Evolutionary conservation across 2,888 invertebrate species (phyloP), one percentile per base, ranked within the genome.

Genomic region (Dinocampus coccinellae): DNA sequence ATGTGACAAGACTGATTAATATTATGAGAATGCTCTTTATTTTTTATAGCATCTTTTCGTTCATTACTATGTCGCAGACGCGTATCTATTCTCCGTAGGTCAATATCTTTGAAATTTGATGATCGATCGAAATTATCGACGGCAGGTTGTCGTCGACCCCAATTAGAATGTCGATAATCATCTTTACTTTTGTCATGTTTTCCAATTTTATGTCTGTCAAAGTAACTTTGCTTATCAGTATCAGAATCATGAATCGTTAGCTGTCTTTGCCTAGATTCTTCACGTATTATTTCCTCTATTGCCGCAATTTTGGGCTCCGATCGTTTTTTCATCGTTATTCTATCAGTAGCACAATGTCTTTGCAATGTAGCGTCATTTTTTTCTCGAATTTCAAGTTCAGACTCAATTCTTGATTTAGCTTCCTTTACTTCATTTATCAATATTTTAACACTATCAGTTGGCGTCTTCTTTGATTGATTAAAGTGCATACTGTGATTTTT

Each of bases 201-300:
- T n/a, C 34, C 52, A 20, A n/a, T n/a, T n/a, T 64, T 53, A 57
- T 26, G 33, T 20, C 13, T 24, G n/a, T 52, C 52, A 20, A 16
- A 16, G 52, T 60, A 26, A 9, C 16, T 24, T 36, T 29, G 52
- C 3, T 33, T n/a, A 16, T 29, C 65, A 36, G 13, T 9, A 11
- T 13, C 13, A 24, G 11, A 24, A 13, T 11, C 78, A 72, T 78
- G 79, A 69, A 79, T 77, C 67, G 80, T 75, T 71, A 84, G 73
- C 75, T 80, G 66, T 76, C 84, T 86, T 69, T 77, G 82, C 70
- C 81, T 82, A 47, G 82, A 82, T 73, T 84, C 87, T 73, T 87
- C 87, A 9, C 85, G 77, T 11, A 87, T 84, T 72, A 87, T 87
- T 78, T 87, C 87, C 75, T 87, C 87, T 16, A 87, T 87, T 4